Evolutionary conservation across 2,888 invertebrate genomes (phyloP).

Genomic region (Phyto melanocephala): DNA sequence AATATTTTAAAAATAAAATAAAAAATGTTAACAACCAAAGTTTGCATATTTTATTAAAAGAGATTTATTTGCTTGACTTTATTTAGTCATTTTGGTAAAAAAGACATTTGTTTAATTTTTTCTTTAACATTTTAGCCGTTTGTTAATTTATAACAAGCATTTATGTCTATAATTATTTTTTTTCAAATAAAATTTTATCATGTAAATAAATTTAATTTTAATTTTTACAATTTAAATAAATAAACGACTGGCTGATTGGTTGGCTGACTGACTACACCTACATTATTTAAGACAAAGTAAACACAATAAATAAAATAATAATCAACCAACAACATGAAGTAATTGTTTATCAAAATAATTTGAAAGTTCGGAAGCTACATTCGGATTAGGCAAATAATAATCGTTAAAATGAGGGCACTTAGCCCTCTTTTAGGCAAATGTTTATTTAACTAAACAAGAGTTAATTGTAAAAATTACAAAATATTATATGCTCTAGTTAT

Average conservation of each 20-base stretch:
- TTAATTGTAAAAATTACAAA: too few relatives aligned
- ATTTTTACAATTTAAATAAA: slow-evolving; percentile 26
- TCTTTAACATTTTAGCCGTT: slow-evolving; percentile 14
- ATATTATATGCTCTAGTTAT: too few relatives aligned
- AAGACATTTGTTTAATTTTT: slow-evolving; percentile 27
- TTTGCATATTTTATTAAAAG: slow-evolving; percentile 45
- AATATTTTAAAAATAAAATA: background rate
- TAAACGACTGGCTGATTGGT: slow-evolving; percentile 18
- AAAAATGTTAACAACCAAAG: slow-evolving; percentile 6
- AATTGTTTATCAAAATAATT: slow-evolving; percentile 35
- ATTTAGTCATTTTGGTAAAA: slow-evolving; percentile 51
- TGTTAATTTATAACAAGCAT: slow-evolving; percentile 51
- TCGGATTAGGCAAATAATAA: too few relatives aligned
- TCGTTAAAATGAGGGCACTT: too few relatives aligned
- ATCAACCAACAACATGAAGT: slow-evolving; percentile 40
- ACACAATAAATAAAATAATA: slow-evolving; percentile 9
- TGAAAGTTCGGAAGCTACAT: too few relatives aligned
- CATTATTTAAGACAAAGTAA: slow-evolving; percentile 26
- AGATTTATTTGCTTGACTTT: slow-evolving; percentile 60
- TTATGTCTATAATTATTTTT: slow-evolving; percentile 19
- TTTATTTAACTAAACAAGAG: too few relatives aligned
- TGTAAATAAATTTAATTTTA: slow-evolving; percentile 30
- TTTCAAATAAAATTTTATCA: slow-evolving; percentile 34
- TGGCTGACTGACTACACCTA: slow-evolving; percentile 58
- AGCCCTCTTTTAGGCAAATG: too few relatives aligned